Base-by-base conservation (phyloP, 2,888 invertebrate species). In the Drosophila austrosaltans region DNA sequence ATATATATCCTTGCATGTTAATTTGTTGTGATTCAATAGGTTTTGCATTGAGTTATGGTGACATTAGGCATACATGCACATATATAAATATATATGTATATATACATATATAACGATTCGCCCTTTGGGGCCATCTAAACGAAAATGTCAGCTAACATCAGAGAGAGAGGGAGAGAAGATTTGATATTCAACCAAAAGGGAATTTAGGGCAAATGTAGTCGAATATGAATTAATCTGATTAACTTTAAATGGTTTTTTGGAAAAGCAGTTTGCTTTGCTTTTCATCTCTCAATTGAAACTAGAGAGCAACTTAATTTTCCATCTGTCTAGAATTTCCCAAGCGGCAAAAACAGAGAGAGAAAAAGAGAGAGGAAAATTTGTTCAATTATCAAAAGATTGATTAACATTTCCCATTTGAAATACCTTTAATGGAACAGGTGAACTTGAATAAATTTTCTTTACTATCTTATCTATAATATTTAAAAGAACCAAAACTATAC, bases 1-100 rank as follows among this genome's bases (percentile, higher is more conserved):
- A 66, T 56, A 59, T 54, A 65, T 76, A 77, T 48, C 12, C 48
- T 48, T 82, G 82, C 82, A 87, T 85, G 85, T 87, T 87, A 85
- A 85, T 85, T 87, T 85, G 85, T 80, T 84, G 76, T 87, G 81
- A 84, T 87, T 87, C 82, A 87, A 87, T 84, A 81, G 84, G 79
- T 84, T 82, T 62, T 61, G 69, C 81, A 81, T 84, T 84, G 84
- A 84, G 77, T 85, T 85, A 84, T 85, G 83, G 76, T 54, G 66
- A 71, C 80, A 81, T 81, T 85, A 81, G 80, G 77, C 77, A 74
- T 59, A 48, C 62, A 72, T 40, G 61, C 59, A 64, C 32, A 39
- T 25, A 63, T 42, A 28, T 61, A 58, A 36, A 63, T 54, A 64
- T 36, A 39, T 44, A 32, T 57, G 10, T 32, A 61, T 42, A 22